Base-by-base conservation (phyloP, 2,797 vertebrate genomes). In the Channa striata region DNA sequence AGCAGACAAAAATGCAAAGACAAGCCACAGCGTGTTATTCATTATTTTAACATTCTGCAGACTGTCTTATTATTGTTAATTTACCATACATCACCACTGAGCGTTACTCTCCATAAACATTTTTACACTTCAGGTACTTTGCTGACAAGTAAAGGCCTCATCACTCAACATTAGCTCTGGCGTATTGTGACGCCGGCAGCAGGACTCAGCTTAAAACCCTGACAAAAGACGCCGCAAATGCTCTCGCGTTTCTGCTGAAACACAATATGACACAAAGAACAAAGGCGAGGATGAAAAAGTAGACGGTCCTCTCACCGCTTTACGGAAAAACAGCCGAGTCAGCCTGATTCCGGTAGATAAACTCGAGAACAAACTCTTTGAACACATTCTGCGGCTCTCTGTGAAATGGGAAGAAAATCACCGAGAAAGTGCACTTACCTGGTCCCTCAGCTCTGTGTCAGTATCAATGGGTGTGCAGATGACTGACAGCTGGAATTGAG, bases 401-500 rank as follows among this genome's bases (percentile, higher is more conserved):
- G 8, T 33, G 42, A 57, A 62, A 63, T 13, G 10, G 36, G 13
- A 40, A 39, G 19, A 56, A 58, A 77, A 63, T 40, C n/a, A 46
- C 13, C 2, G 23, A 43, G 40, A 17, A 40, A 62, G 66, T 50
- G 36, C 57, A 47, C 20, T 68, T 43, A 9, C 20, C 1, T 19
- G 60, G 39, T 25, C 19, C 19, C 59, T 63, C 11, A 44, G 11
- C 25, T 25, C 23, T 53, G 33, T 11, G 13, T n/a, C 11, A n/a
- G n/a, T 40, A 17, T 16, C 40, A 46, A 21, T 50, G 6, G 19
- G 5, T 14, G 10, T n/a, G 11, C 21, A 72, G 20, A 53, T 79
- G 72, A 69, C 10, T 52, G 64, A 48, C 59, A 65, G 64, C 52
- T 59, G 43, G 11, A 57, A 66, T 19, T 39, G 37, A 36, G 11